Percentiles rank a stretch among this genome's conserved stretches.
phyloP scores from a whole-genome alignment of 2,888 invertebrate genomes.

The Caradrina clavipalpis region DNA sequence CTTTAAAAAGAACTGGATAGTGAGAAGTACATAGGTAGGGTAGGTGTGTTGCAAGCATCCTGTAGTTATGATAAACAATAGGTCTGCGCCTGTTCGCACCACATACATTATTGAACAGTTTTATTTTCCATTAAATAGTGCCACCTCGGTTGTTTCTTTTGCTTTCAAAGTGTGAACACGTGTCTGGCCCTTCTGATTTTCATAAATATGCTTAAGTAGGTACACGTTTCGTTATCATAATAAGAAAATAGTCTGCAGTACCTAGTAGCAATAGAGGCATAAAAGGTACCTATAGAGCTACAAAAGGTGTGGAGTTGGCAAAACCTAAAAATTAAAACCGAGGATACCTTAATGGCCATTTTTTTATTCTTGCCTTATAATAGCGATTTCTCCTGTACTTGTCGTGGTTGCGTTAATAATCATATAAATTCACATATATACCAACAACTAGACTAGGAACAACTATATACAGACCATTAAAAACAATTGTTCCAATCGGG shows the following conservation, averaged over 20 bases:
- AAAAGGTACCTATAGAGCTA: too few relatives aligned
- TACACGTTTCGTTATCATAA: neutral
- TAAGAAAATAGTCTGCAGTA: neutral
- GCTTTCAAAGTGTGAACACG: conserved; percentile 43
- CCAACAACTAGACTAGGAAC: too few relatives aligned
- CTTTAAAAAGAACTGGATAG: neutral
- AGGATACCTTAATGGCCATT: too few relatives aligned
- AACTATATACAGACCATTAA: too few relatives aligned
- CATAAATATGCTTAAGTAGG: conserved; percentile 4
- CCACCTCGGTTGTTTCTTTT: conserved; percentile 66
- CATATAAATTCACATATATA: too few relatives aligned
- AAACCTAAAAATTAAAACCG: too few relatives aligned
- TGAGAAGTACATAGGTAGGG: neutral
- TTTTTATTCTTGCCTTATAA: too few relatives aligned
- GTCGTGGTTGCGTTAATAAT: too few relatives aligned
- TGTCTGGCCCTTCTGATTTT: conserved; percentile 48
- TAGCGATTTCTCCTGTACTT: too few relatives aligned
- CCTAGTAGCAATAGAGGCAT: too few relatives aligned
- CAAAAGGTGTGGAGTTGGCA: too few relatives aligned
- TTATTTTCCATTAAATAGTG: conserved; percentile 75
- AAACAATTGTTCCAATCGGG: too few relatives aligned
- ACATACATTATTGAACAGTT: conserved; percentile 83
- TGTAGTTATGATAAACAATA: conserved; percentile 67
- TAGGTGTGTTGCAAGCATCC: conserved; percentile 54
- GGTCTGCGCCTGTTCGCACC: conserved; percentile 47